These are phyloP conservation scores for Brachyptera putata DNA, from an alignment of 2,888 invertebrate species.

Conservation along the genomic window DNA sequence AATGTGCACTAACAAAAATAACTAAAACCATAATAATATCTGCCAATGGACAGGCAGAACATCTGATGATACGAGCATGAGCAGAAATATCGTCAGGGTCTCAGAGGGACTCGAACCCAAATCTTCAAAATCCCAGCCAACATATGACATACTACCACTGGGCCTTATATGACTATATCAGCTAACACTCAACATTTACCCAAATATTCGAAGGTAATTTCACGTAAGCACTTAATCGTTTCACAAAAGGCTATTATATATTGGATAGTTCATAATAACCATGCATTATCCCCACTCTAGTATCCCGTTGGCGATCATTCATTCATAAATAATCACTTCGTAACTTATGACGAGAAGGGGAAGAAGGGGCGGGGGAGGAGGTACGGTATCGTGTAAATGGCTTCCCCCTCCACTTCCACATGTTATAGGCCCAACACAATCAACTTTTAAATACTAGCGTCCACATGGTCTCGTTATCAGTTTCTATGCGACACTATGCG, in stretches of 20 bases:
- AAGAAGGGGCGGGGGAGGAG: conserved; percentile 1
- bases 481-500: neutral
- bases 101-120: too few relatives aligned
- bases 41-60: too few relatives aligned
- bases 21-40: too few relatives aligned
- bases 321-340: conserved; percentile 22
- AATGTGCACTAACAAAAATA: too few relatives aligned
- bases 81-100: too few relatives aligned
- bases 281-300: neutral
- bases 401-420: neutral
- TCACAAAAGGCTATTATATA: conserved; percentile 2
- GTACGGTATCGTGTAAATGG: neutral
- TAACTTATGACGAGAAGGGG: conserved; percentile 14
- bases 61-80: too few relatives aligned
- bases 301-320: conserved; percentile 9
- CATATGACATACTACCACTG: too few relatives aligned
- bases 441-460: neutral
- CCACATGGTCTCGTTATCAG: conserved; percentile 8
- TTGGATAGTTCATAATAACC: neutral
- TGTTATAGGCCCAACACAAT: neutral
- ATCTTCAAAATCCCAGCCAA: too few relatives aligned
- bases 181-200: too few relatives aligned
- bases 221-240: neutral
- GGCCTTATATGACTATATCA: too few relatives aligned
- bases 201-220: too few relatives aligned